Evolutionary conservation across 2,888 invertebrate species (phyloP), one percentile per base, ranked within the genome.

Genomic region (Malthinus flaveolus): DNA sequence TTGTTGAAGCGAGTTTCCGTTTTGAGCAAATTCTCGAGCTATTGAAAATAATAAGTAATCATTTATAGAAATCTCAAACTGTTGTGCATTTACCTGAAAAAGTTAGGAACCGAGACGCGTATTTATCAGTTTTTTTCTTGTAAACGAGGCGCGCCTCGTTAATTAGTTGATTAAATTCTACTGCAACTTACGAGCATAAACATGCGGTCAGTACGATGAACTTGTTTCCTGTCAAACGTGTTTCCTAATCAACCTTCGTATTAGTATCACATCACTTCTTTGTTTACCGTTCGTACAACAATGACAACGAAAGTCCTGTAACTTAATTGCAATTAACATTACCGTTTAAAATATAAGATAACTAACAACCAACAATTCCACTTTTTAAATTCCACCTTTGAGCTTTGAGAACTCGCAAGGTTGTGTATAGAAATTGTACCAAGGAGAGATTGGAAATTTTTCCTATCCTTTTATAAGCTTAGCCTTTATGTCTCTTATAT

Each of bases 221-320:
- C 64, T 63, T 64, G 62, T 62, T 64, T 64, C 64, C 62, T 62
- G 64, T 62, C 62, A 64, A 64, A 64, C 64, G 61, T 64, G 64
- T 64, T 64, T 61, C 61, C 59, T 60, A 63, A 60, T 57, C 59
- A 60, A 54, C 54, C 57, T 59, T 59, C 59, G 57, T 63, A 64
- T 64, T 64, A 60, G 58, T 62, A 62, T 61, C 64, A 56, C 61
- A 64, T 64, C 59, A 51, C 36, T 34, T 49, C 47, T 34, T 47
- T 34, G 47, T 15, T 42, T 34, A 42, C 50, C 50, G 42, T 51
- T 51, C 39, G 15, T 23, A 42, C 39, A 42, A 42, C 39, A 42
- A 42, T 42, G 39, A 42, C 39, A 42, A 42, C 39, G 15, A 42
- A 42, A 42, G 39, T 42, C 23, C 23, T 15, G 15, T 42, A 42